A percentile compares a stretch with the other conserved stretches of the same genome.
Conservation (phyloP, 2,113 vertebrate species). For the Synodontis membranacea region DNA sequence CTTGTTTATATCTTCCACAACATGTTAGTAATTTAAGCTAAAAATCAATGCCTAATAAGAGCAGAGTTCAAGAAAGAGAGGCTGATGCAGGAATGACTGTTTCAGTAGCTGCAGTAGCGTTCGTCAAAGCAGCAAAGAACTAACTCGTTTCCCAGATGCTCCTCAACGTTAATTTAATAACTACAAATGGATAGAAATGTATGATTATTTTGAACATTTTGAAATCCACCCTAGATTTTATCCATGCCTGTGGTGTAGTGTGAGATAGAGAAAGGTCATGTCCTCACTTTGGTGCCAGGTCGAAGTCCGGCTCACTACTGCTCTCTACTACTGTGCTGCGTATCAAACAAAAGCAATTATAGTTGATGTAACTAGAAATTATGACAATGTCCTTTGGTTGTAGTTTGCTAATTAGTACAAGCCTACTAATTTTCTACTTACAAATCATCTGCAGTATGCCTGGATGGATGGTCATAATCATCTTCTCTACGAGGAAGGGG, state of each 20-base stretch:
- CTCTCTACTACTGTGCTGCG: not conserved
- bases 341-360: not conserved
- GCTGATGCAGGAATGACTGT: not conserved
- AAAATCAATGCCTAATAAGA: not conserved
- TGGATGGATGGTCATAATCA: too few relatives aligned
- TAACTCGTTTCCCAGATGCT: not conserved
- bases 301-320: not conserved
- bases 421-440: not conserved
- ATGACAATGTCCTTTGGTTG: not conserved
- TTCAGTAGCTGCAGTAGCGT: too few relatives aligned
- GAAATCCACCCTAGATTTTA: not conserved
- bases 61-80: not conserved
- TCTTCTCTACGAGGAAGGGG: too few relatives aligned
- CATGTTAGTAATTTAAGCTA: not conserved
- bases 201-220: not conserved
- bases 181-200: not conserved
- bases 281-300: slow-evolving; percentile 25
- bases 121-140: not conserved
- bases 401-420: not conserved
- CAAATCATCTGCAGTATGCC: not conserved
- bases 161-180: not conserved
- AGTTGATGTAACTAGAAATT: not conserved
- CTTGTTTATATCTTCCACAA: not conserved
- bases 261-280: not conserved
- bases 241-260: not conserved